phyloP scores from a whole-genome alignment of 2,113 vertebrate species.

The Macheiramphus alcinus region DNA sequence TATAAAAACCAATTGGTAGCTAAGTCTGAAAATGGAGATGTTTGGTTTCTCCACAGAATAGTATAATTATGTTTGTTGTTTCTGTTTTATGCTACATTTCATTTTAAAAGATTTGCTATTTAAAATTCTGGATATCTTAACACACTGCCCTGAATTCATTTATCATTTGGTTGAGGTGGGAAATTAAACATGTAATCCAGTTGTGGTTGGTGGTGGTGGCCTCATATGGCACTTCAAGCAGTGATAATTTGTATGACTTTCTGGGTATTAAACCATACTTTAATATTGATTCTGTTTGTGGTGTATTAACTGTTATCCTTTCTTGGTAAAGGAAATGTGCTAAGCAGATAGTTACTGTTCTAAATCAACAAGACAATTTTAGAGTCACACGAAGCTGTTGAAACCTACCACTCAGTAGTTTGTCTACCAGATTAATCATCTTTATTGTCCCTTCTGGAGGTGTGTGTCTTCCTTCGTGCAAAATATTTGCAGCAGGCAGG shows the following conservation, averaged over 20 bases:
- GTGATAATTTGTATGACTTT: constrained; percentile 51
- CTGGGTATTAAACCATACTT: constrained; percentile 62
- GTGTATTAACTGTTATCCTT: constrained; percentile 55
- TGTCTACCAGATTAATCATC: constrained; percentile 44
- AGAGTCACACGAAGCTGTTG: constrained; percentile 11
- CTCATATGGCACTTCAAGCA: constrained; percentile 15
- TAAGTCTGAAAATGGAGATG: background rate
- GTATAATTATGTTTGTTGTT: background rate
- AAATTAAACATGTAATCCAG: constrained; percentile 3
- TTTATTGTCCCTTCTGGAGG: constrained; percentile 35
- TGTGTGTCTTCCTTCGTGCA: constrained; percentile 8
- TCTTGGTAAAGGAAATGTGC: constrained; percentile 26
- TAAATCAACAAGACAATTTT: constrained; percentile 24
- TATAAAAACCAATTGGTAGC: background rate
- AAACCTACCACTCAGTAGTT: constrained; percentile 35
- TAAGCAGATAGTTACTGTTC: constrained; percentile 8
- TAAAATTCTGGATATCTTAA: constrained; percentile 27
- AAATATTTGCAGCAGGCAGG: constrained; percentile 29
- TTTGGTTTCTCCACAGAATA: background rate
- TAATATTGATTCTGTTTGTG: constrained; percentile 56
- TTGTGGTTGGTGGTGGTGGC: background rate
- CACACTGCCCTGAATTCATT: constrained; percentile 8
- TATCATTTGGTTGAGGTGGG: constrained; percentile 20
- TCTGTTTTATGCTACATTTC: constrained; percentile 8
- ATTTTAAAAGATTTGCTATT: constrained; percentile 11